Percentiles rank a stretch among this genome's conserved stretches.
phyloP scores from a whole-genome alignment of 1,140 invertebrate species.

The Stenopsyche tienmushanensis region DNA sequence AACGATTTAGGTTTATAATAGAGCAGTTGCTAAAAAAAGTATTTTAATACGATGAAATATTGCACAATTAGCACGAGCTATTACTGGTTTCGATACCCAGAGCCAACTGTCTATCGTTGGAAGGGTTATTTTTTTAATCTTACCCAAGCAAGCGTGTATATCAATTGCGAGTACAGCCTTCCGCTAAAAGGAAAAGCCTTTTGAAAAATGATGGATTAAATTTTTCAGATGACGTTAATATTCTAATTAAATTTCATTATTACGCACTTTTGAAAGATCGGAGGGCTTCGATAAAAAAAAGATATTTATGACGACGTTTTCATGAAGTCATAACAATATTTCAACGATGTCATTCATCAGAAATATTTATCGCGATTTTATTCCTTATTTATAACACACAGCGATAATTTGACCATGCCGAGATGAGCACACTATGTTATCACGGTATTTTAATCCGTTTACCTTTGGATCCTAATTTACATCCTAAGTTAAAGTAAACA shows the following conservation, averaged over 20 bases:
- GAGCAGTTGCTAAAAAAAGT: too few relatives aligned
- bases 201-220: slow-evolving; percentile 23
- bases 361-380: too few relatives aligned
- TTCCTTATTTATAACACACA: too few relatives aligned
- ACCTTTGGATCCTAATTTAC: slow-evolving; percentile 11
- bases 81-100: not conserved
- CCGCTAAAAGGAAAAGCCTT: not conserved
- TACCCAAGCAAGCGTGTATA: not conserved
- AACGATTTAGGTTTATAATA: too few relatives aligned
- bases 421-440: not conserved
- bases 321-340: too few relatives aligned
- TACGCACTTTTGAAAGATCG: slow-evolving; percentile 4
- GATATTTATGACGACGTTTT: too few relatives aligned
- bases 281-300: too few relatives aligned
- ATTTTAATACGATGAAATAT: too few relatives aligned
- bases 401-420: not conserved
- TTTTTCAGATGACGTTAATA: slow-evolving; percentile 9
- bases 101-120: not conserved
- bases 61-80: too few relatives aligned
- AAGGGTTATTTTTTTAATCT: not conserved
- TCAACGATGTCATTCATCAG: too few relatives aligned
- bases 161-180: not conserved
- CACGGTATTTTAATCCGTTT: not conserved
- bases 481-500: slow-evolving; percentile 18
- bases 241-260: slow-evolving; percentile 24